These are phyloP conservation scores for Syngnathoides biaculeatus DNA, from an alignment of 2,113 vertebrate species.

Conservation along the genomic window DNA sequence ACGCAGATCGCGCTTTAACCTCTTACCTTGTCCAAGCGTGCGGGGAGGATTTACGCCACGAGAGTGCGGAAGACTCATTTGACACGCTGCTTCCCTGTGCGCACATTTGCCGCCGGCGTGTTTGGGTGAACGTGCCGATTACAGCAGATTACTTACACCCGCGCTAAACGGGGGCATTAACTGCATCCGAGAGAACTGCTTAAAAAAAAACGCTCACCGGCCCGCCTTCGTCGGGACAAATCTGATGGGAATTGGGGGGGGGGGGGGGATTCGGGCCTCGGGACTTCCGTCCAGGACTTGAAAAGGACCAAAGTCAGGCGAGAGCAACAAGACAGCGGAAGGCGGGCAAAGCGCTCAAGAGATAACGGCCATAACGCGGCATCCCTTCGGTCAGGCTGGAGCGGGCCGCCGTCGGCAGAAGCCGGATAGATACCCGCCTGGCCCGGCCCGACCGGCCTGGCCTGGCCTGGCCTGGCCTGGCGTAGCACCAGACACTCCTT, in stretches of 20 bases:
- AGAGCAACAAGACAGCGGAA: slow-evolving; percentile 2
- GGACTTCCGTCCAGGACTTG: slow-evolving; percentile 14
- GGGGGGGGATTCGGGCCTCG: slow-evolving; percentile 26
- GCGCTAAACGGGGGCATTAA: slow-evolving; percentile 67
- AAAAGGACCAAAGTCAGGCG: slow-evolving; percentile 10
- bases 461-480: too few relatives aligned
- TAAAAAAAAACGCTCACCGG: slow-evolving; percentile 58
- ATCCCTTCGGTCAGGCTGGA: slow-evolving; percentile 42
- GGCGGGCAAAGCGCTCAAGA: slow-evolving; percentile 19
- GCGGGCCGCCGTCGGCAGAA: slow-evolving; percentile 66
- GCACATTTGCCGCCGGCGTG: slow-evolving; percentile 46
- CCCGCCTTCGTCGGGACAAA: slow-evolving; percentile 33
- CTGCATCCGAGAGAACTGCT: slow-evolving; percentile 63
- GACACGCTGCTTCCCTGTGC: slow-evolving; percentile 40
- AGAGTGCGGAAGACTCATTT: slow-evolving; percentile 53
- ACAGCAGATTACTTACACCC: slow-evolving; percentile 71
- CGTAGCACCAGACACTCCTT: slow-evolving; percentile 64
- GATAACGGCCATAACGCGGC: slow-evolving; percentile 36
- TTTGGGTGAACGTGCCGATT: slow-evolving; percentile 60
- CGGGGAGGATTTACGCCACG: slow-evolving; percentile 53
- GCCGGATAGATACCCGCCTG: slow-evolving; percentile 74
- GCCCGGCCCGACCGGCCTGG: too few relatives aligned
- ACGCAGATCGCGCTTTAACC: slow-evolving; percentile 53
- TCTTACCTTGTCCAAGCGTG: slow-evolving; percentile 40
- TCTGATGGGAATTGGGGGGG: slow-evolving; percentile 3